These are phyloP conservation scores for Acleris holmiana DNA, from an alignment of 2,888 invertebrate genomes.

Conservation along the genomic window DNA sequence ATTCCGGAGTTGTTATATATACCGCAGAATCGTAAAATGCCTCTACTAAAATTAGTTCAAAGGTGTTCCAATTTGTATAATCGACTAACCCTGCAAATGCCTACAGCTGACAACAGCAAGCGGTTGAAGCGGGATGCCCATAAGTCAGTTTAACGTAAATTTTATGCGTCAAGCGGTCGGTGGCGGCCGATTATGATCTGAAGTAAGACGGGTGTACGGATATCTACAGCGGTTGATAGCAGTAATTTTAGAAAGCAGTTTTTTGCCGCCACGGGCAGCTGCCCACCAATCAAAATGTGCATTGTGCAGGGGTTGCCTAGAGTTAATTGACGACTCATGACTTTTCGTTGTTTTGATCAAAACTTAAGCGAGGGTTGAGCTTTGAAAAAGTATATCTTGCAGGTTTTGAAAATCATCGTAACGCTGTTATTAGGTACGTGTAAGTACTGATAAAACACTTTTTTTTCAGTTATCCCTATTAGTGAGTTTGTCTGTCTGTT, in stretches of 20 bases:
- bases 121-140: slow-evolving; percentile 30
- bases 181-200: slow-evolving; percentile 66
- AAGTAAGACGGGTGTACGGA: slow-evolving; percentile 65
- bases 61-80: neutral
- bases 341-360: slow-evolving; percentile 56
- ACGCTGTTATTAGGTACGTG: too few species aligned
- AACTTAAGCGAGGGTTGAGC: slow-evolving; percentile 38
- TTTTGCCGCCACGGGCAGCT: slow-evolving; percentile 77
- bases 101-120: neutral
- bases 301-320: slow-evolving; percentile 68
- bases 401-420: neutral
- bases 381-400: slow-evolving; percentile 3
- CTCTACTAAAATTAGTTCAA: neutral
- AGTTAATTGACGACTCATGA: slow-evolving; percentile 71
- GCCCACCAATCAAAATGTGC: slow-evolving; percentile 77
- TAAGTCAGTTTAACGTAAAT: slow-evolving; percentile 55
- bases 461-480: too few species aligned
- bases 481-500: too few species aligned
- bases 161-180: slow-evolving; percentile 65
- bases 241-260: slow-evolving; percentile 78
- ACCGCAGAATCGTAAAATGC: neutral
- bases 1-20: too few species aligned
- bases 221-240: slow-evolving; percentile 62
- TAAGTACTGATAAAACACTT: too few species aligned
- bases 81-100: slow-evolving; percentile 15